phyloP scores from a whole-genome alignment of 2,113 vertebrate genomes.

The Cebidichthys violaceus region DNA sequence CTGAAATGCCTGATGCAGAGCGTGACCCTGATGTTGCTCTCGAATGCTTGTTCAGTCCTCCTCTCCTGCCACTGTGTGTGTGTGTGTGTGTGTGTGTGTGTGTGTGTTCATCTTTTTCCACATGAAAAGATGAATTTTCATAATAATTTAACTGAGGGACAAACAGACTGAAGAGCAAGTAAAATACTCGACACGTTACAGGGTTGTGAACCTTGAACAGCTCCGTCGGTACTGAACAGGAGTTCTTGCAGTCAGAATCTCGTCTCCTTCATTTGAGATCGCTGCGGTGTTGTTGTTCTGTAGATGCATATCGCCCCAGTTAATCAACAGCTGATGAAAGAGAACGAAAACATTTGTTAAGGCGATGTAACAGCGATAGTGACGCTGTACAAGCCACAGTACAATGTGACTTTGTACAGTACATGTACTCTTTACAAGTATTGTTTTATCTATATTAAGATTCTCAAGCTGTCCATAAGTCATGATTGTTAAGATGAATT shows the following conservation, averaged over 20 bases:
- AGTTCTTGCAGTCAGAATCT: not conserved
- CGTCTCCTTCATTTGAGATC: not conserved
- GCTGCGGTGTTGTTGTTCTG: not conserved
- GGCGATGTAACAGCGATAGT: slow-evolving; percentile 1
- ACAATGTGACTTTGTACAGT: not conserved
- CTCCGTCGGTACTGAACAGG: not conserved
- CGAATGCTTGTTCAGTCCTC: not conserved
- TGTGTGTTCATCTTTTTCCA: not conserved
- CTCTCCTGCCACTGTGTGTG: not conserved
- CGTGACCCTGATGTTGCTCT: not conserved
- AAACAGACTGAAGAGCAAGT: not conserved
- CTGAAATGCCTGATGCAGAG: not conserved
- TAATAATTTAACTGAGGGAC: not conserved
- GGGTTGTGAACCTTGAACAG: not conserved
- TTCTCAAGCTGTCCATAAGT: not conserved
- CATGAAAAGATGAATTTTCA: not conserved
- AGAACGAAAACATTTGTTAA: slow-evolving; percentile 48
- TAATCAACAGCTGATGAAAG: slow-evolving; percentile 61
- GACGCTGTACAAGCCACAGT: not conserved
- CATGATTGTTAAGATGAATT: not conserved
- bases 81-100: too few species aligned
- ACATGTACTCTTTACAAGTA: not conserved
- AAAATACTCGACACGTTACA: not conserved
- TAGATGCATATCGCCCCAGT: slow-evolving; percentile 1
- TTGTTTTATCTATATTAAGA: not conserved